Percentiles rank a stretch among this genome's conserved stretches.
phyloP scores from a whole-genome alignment of 2,888 invertebrate genomes.

The Cephonodes hylas region DNA sequence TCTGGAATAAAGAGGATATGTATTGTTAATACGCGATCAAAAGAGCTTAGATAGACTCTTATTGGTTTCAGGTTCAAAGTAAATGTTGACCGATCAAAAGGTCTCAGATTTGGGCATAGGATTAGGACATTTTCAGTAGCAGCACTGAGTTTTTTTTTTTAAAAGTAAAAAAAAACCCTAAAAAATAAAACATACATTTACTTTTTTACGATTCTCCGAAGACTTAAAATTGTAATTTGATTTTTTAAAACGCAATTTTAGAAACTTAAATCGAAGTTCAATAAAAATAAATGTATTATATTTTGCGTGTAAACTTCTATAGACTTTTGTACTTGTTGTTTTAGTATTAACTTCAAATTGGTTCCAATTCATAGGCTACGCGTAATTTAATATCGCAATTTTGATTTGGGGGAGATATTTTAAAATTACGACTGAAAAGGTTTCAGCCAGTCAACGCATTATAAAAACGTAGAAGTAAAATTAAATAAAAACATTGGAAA shows the following conservation, averaged over 20 bases:
- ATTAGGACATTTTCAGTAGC: too few relatives aligned
- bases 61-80: too few relatives aligned
- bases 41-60: too few relatives aligned
- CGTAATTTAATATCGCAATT: background rate
- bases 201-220: background rate
- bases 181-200: background rate
- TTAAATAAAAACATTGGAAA: too few relatives aligned
- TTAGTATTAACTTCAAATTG: background rate
- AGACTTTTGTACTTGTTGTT: background rate
- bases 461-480: too few relatives aligned
- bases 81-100: too few relatives aligned
- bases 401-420: background rate
- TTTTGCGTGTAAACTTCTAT: background rate
- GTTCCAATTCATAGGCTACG: background rate
- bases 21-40: too few relatives aligned
- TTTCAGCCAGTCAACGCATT: too few relatives aligned
- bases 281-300: background rate
- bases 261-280: background rate
- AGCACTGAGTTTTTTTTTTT: too few relatives aligned
- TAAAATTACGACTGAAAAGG: background rate
- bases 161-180: too few relatives aligned
- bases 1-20: too few relatives aligned
- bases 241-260: slow-evolving; percentile 1
- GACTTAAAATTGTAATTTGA: slow-evolving; percentile 3
- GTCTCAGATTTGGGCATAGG: too few relatives aligned